These are phyloP conservation scores for Gymnoscopelus microlampas DNA, from an alignment of 2,797 vertebrate species.

Conservation along the genomic window DNA sequence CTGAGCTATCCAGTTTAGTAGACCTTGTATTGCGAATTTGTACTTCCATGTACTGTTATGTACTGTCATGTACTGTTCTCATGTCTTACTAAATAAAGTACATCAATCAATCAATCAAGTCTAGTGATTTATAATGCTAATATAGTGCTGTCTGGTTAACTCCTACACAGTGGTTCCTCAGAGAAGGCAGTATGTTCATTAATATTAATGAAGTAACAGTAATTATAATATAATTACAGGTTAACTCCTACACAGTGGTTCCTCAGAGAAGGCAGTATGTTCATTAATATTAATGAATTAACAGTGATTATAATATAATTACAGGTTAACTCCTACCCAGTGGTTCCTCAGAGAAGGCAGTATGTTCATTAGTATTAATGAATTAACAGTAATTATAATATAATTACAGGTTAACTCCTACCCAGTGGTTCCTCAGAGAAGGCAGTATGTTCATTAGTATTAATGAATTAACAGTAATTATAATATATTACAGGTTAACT, in stretches of 20 bases:
- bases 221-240: slow-evolving; percentile 38
- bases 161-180: slow-evolving; percentile 92
- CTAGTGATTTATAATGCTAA: no score
- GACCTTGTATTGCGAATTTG: no score
- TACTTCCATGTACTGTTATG: no score
- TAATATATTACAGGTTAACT: slow-evolving; percentile 77
- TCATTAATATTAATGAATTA: slow-evolving; percentile 70
- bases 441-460: slow-evolving; percentile 92
- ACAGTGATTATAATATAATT: no score
- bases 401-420: slow-evolving; percentile 82
- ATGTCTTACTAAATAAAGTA: no score
- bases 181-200: slow-evolving; percentile 98
- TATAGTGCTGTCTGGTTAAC: no score
- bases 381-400: no score
- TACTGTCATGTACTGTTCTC: no score
- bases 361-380: slow-evolving; percentile 86
- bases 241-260: slow-evolving; percentile 95
- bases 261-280: slow-evolving; percentile 95
- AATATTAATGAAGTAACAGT: no score
- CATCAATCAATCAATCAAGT: no score
- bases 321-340: slow-evolving; percentile 87
- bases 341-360: slow-evolving; percentile 97
- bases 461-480: no score
- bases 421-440: slow-evolving; percentile 95
- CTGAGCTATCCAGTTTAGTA: no score